These are phyloP conservation scores for Amphipoea lucens DNA, from an alignment of 2,888 invertebrate species.

Conservation along the genomic window DNA sequence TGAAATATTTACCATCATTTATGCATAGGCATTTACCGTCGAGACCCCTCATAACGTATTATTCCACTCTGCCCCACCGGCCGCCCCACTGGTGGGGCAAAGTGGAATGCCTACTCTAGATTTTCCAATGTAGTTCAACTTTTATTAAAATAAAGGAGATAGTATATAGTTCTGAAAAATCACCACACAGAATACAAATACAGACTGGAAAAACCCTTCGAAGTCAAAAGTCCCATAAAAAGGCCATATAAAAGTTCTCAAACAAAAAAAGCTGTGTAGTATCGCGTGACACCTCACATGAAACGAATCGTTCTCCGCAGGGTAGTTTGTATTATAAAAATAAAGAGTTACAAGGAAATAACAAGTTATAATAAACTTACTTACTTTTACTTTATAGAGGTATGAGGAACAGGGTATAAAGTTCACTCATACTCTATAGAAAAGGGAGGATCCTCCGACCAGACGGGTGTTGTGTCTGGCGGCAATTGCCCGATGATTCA, in stretches of 20 bases:
- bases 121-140: neutral
- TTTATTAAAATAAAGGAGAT: neutral
- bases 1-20: too few species aligned
- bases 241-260: slow-evolving; percentile 43
- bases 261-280: slow-evolving; percentile 42
- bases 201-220: slow-evolving; percentile 8
- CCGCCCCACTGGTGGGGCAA: too few species aligned
- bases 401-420: too few species aligned
- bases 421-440: too few species aligned
- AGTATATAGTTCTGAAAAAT: neutral
- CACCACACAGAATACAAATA: slow-evolving; percentile 1
- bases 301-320: slow-evolving; percentile 52
- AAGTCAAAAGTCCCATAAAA: slow-evolving; percentile 60
- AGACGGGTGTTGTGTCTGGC: too few species aligned
- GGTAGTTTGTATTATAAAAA: slow-evolving; percentile 64
- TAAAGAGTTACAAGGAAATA: slow-evolving; percentile 58
- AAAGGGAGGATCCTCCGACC: too few species aligned
- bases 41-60: neutral
- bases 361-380: slow-evolving; percentile 58
- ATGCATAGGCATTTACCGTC: too few species aligned
- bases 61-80: too few species aligned
- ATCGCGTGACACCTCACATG: slow-evolving; percentile 60
- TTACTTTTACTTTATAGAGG: too few species aligned
- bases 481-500: too few species aligned
- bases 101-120: neutral